Percentiles rank a stretch among this genome's conserved stretches.
Conservation (phyloP, 2,113 vertebrate genomes). For the Fukomys damarensis region DNA sequence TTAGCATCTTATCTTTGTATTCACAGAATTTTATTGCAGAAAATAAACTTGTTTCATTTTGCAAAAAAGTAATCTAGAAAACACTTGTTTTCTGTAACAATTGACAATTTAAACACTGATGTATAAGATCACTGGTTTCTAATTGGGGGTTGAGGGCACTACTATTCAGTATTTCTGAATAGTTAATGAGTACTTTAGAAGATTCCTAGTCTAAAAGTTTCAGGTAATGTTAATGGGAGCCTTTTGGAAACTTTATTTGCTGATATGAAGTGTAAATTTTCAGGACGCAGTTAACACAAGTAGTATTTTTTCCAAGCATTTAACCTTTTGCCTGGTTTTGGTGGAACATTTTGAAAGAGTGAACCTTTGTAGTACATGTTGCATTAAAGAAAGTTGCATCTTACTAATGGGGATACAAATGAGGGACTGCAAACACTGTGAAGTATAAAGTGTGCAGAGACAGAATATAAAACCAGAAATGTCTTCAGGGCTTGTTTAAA, state of each 20-base stretch:
- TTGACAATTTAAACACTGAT: neutral
- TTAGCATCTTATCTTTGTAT: conserved; percentile 87
- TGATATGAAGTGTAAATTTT: neutral
- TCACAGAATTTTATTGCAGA: conserved; percentile 85
- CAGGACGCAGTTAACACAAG: neutral
- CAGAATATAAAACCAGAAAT: neutral
- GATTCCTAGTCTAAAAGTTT: neutral
- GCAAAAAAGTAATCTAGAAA: conserved; percentile 42
- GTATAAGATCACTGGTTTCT: neutral
- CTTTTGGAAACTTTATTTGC: conserved; percentile 1
- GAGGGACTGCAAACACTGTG: neutral
- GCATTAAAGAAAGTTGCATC: neutral
- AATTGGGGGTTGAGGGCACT: neutral
- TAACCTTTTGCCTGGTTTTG: neutral
- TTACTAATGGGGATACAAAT: neutral
- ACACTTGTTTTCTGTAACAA: neutral
- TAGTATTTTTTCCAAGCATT: neutral
- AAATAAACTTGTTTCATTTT: conserved; percentile 87
- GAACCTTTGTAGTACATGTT: neutral
- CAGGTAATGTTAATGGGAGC: neutral
- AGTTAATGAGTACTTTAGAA: neutral
- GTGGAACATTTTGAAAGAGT: neutral
- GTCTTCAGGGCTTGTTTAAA: neutral
- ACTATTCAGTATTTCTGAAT: neutral
- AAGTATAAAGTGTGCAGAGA: neutral